A percentile compares a stretch with the other conserved stretches of the same genome.
Evolutionary conservation across 2,888 invertebrate genomes (phyloP).

Genomic region (Elmis aenea): DNA sequence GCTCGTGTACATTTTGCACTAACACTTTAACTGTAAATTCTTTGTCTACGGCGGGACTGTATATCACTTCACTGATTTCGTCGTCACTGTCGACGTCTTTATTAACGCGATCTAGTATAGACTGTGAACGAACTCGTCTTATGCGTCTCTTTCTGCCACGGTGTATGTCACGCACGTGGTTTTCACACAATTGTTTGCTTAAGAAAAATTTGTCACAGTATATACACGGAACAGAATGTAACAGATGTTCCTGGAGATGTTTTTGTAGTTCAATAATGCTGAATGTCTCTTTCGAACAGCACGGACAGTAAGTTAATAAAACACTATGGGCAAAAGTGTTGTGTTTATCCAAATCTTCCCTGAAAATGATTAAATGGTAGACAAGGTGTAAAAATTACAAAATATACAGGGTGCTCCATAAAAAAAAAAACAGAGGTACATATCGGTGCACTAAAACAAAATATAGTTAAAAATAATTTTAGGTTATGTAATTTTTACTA

Average conservation of each 20-base stretch:
- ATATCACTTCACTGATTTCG: constrained; percentile 3
- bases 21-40: too few relatives aligned
- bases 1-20: too few relatives aligned
- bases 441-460: too few relatives aligned
- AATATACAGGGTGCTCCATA: too few relatives aligned
- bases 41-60: too few relatives aligned
- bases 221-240: constrained; percentile 20
- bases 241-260: constrained; percentile 20
- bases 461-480: too few relatives aligned
- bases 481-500: too few relatives aligned
- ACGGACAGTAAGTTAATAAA: constrained; percentile 18
- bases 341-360: constrained; percentile 21
- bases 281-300: constrained; percentile 16
- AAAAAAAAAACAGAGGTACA: too few relatives aligned
- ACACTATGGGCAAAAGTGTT: constrained; percentile 10
- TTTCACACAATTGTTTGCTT: constrained; percentile 14
- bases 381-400: too few relatives aligned
- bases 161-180: constrained; percentile 18
- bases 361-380: too few relatives aligned
- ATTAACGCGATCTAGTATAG: constrained; percentile 19
- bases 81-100: constrained; percentile 6
- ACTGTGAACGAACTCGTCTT: constrained; percentile 11
- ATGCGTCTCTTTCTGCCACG: constrained; percentile 17
- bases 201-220: constrained; percentile 24
- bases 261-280: constrained; percentile 15